These are phyloP conservation scores for Brachylomia viminalis DNA, from an alignment of 2,888 invertebrate genomes.

Conservation along the genomic window DNA sequence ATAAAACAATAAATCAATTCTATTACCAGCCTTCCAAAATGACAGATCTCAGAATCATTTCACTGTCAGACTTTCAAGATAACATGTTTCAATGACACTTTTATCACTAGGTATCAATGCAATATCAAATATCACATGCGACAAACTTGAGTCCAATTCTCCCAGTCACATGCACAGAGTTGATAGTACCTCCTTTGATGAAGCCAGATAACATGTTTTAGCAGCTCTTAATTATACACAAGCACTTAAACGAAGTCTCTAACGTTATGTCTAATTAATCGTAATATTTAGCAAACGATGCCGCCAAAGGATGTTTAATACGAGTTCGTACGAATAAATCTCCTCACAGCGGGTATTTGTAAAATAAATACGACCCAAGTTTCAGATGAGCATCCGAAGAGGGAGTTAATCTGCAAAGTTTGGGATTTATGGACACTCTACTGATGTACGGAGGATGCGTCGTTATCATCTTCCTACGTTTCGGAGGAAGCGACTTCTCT, in stretches of 20 bases:
- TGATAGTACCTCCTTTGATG: background rate
- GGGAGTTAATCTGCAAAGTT: slow-evolving; percentile 74
- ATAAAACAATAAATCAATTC: slow-evolving; percentile 41
- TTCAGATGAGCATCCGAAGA: slow-evolving; percentile 61
- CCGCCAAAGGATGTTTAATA: slow-evolving; percentile 51
- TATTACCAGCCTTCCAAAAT: background rate
- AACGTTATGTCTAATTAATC: slow-evolving; percentile 55
- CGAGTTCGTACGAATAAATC: slow-evolving; percentile 49
- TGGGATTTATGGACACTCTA: slow-evolving; percentile 67
- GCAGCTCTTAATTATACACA: slow-evolving; percentile 25
- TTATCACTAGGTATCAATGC: slow-evolving; percentile 7
- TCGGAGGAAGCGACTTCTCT: slow-evolving; percentile 3
- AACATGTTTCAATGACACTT: background rate
- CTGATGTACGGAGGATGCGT: slow-evolving; percentile 45
- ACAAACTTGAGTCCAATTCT: background rate
- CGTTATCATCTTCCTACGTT: slow-evolving; percentile 46
- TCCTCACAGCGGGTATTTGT: slow-evolving; percentile 54
- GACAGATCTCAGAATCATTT: slow-evolving; percentile 8
- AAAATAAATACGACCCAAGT: slow-evolving; percentile 68
- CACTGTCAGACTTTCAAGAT: slow-evolving; percentile 16
- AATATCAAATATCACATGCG: slow-evolving; percentile 13
- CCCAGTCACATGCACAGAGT: background rate
- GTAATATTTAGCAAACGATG: slow-evolving; percentile 56
- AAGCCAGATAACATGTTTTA: slow-evolving; percentile 16
- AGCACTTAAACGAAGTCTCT: slow-evolving; percentile 14